Evolutionary conservation across 1,140 invertebrate species (phyloP), one percentile per base, ranked within the genome.

Genomic region (Teleogryllus occipitalis): DNA sequence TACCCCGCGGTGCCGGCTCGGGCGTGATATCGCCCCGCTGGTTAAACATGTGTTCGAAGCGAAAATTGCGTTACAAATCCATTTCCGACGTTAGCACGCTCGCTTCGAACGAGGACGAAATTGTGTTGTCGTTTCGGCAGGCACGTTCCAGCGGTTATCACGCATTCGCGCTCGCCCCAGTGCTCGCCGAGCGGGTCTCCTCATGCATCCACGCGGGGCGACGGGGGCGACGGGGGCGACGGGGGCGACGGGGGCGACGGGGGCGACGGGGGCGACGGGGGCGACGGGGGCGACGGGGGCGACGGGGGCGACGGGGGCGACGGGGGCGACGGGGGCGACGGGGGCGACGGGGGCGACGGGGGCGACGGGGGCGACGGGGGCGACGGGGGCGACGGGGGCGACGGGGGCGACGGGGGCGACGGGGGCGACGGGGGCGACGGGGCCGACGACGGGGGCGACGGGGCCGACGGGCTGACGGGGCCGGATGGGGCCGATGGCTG

Each of bases 81-180:
- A 65, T 65, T 65, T 65, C 54, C 54, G 54, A 65, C 54, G 54
- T 65, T 65, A 65, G 54, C 54, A 18, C 54, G 10, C 54, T 10
- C 54, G 54, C 54, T 65, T 10, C 54, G 54, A 65, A 65, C 54
- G 54, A 65, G 54, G 54, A 18, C 18, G 54, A 65, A 65, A 65
- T 65, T 65, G 54, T 65, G 54, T 65, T 65, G 54, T 65, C 54
- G 54, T 65, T 65, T 18, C 10, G 54, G 54, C 54, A 65, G 18
- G 54, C 54, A 65, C 54, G 54, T 65, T 65, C 54, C 54, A 65
- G 54, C 54, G 54, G 54, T 65, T 65, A 65, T 65, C 54, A 65
- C 54, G 18, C 54, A 65, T 65, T 14, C 18, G 54, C 27, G 54
- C 54, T 65, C 18, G 54, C 54, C 10, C 54, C 54, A 65, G 54